Evolutionary conservation across 2,888 invertebrate genomes (phyloP).

Genomic region (Chrysolina oricalcia): DNA sequence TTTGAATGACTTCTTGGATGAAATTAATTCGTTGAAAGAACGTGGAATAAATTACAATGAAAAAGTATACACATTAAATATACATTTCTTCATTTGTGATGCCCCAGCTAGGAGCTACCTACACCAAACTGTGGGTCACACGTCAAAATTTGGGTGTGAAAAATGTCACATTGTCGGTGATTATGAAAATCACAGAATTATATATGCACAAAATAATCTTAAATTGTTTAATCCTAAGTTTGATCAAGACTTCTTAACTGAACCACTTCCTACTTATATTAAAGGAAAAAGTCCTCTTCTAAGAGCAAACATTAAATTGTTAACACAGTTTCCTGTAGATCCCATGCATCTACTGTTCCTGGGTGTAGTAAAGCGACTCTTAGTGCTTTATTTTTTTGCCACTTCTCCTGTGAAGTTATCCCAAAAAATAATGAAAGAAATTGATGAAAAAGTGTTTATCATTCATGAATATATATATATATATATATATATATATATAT

Average conservation of each 20-base stretch:
- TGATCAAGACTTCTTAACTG: constrained; percentile 26
- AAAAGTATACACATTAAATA: constrained; percentile 17
- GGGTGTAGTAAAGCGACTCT: constrained; percentile 45
- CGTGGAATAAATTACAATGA: background rate
- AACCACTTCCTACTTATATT: constrained; percentile 39
- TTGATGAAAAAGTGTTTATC: constrained; percentile 24
- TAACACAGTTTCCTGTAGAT: too few species aligned
- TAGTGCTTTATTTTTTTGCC: constrained; percentile 37
- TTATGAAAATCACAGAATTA: constrained; percentile 18
- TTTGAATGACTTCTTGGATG: constrained; percentile 21
- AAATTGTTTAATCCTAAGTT: constrained; percentile 3
- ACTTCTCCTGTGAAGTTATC: constrained; percentile 36
- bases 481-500: too few species aligned
- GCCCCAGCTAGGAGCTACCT: constrained; percentile 36
- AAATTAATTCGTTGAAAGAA: constrained; percentile 14
- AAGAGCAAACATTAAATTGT: too few species aligned
- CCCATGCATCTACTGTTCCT: too few species aligned
- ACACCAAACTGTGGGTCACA: constrained; percentile 34
- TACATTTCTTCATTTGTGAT: constrained; percentile 31
- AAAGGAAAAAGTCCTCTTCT: constrained; percentile 42
- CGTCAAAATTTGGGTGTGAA: constrained; percentile 32
- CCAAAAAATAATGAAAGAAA: constrained; percentile 24
- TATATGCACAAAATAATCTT: constrained; percentile 19
- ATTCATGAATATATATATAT: constrained; percentile 23
- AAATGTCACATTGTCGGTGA: constrained; percentile 33